Evolutionary conservation across 2,797 vertebrate species (phyloP), one percentile per base, ranked within the genome.

Genomic region (Morelia viridis): DNA sequence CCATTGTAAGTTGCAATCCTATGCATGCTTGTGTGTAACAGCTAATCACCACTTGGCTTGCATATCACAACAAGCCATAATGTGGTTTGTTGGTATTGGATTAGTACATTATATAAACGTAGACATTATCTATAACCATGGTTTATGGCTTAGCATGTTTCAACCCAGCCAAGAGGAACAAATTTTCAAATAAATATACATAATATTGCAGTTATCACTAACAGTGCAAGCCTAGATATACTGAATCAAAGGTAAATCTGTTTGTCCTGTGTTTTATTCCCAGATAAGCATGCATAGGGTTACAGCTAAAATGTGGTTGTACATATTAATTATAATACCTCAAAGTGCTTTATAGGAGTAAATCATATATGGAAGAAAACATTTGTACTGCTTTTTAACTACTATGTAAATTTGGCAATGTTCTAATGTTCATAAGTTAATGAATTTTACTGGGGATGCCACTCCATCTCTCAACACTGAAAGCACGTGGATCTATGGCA

Each of bases 331-430:
- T 76, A 41, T 53, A 83, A 88, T 90, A 92, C 84, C 85, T 90
- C 92, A 90, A 88, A 22, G 24, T 87, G 89, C 35, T 92, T 68
- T 85, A 57, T 85, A 41, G 31, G 35, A 89, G 56, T 61, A 22
- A 76, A 80, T 57, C n/a, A 50, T 65, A 17, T 26, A 91, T n/a
- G 84, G 41, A 87, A 90, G 80, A 87, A 64, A 89, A 80, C 85
- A 87, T 92, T 31, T 84, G 64, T 89, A 62, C 15, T 68, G 64
- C 24, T 88, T 64, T 24, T 62, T 85, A 87, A 64, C 83, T 17
- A 3, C 9, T 90, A 19, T 64, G 46, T 64, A 31, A 76, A 57
- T n/a, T 85, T 62, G 50, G 31, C 22, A 62, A 17, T 61, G 57
- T 46, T 90, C n/a, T 31, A 64, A 76, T 58, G 35, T 11, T 56